Conservation (phyloP, 2,113 vertebrate species). For the Spea multiplicata region DNA sequence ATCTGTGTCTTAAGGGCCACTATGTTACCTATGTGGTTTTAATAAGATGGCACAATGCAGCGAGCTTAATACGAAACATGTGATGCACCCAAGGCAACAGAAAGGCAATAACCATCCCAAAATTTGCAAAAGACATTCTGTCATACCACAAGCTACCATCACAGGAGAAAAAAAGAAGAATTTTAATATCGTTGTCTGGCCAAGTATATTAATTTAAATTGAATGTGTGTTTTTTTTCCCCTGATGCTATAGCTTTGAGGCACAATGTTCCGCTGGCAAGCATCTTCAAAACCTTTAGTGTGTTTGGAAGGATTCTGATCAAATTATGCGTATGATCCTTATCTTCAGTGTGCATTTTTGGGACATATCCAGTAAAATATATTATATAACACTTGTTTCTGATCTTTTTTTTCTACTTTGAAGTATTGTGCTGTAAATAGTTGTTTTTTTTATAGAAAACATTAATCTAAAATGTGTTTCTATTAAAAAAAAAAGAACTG, state of each 20-base stretch:
- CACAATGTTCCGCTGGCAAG: constrained; percentile 66
- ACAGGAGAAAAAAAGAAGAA: constrained; percentile 73
- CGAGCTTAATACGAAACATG: constrained; percentile 68
- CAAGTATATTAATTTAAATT: constrained; percentile 78
- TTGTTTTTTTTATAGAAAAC: not conserved
- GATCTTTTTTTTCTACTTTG: not conserved
- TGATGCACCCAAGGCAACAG: constrained; percentile 70
- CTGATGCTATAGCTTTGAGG: constrained; percentile 71
- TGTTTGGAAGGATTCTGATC: constrained; percentile 61
- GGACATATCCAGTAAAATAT: constrained; percentile 1
- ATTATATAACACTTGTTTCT: constrained; percentile 17
- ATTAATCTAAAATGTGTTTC: too few species aligned
- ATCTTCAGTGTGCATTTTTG: constrained; percentile 6
- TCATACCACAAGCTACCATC: constrained; percentile 76
- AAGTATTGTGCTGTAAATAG: not conserved
- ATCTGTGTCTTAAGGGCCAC: constrained; percentile 45
- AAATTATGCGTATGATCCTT: constrained; percentile 50
- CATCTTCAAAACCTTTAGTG: constrained; percentile 63
- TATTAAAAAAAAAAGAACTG: too few species aligned
- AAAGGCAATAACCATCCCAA: constrained; percentile 70
- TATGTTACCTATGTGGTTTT: constrained; percentile 65
- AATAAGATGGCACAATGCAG: constrained; percentile 63
- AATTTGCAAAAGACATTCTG: constrained; percentile 65
- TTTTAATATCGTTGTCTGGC: constrained; percentile 81
- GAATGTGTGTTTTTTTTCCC: constrained; percentile 65